phyloP scores from a whole-genome alignment of 2,113 vertebrate species.

The Anguilla japonica region DNA sequence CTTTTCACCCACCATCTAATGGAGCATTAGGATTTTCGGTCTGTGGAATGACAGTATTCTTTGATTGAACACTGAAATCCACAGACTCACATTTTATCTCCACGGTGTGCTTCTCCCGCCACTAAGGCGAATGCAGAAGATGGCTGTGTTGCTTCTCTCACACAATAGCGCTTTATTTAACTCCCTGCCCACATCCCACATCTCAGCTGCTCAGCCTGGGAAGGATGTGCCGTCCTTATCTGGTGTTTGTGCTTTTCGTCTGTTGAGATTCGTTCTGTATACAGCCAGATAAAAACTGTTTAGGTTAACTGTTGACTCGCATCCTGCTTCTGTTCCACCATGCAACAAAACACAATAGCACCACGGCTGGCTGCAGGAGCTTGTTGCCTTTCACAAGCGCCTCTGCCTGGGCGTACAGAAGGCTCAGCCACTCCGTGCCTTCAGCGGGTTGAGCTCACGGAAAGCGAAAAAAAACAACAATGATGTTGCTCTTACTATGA shows the following conservation, averaged over 20 bases:
- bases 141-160: not conserved
- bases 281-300: conserved; percentile 63
- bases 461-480: not conserved
- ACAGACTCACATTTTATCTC: not conserved
- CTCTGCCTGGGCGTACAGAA: not conserved
- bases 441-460: not conserved
- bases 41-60: not conserved
- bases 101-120: not conserved
- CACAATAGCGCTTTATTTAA: conserved; percentile 32
- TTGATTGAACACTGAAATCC: not conserved
- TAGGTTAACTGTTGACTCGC: conserved; percentile 57
- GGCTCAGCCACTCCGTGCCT: not conserved
- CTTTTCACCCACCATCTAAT: not conserved
- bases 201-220: conserved; percentile 28
- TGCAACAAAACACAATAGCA: conserved; percentile 51
- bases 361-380: not conserved
- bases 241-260: conserved; percentile 56
- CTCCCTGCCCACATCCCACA: not conserved
- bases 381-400: not conserved
- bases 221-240: conserved; percentile 59
- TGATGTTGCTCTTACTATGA: not conserved
- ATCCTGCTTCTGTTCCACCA: conserved; percentile 55
- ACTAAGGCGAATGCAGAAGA: not conserved
- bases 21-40: not conserved
- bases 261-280: conserved; percentile 54